Evolutionary conservation across 1,140 invertebrate genomes (phyloP).

Genomic region (Maconellicoccus hirsutus): DNA sequence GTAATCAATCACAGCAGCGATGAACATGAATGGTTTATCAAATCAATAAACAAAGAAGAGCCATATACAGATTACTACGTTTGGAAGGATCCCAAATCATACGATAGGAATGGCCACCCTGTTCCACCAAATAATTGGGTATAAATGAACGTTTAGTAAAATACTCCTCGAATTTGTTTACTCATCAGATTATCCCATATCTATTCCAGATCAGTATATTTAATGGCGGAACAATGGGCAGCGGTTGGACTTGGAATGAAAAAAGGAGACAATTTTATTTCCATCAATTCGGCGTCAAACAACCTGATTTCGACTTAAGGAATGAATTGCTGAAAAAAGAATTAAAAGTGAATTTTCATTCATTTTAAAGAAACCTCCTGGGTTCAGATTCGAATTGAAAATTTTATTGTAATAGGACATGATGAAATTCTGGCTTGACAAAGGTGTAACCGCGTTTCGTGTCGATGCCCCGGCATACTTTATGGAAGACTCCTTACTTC

Average conservation of each 20-base stretch:
- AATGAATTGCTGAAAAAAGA: conserved; percentile 46
- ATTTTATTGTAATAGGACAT: conserved; percentile 37
- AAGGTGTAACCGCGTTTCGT: conserved; percentile 56
- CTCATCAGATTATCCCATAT: too few relatives aligned
- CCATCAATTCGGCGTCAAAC: conserved; percentile 54
- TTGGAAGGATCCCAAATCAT: conserved; percentile 45
- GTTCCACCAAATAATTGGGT: conserved; percentile 24
- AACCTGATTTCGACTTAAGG: conserved; percentile 65
- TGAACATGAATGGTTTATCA: conserved; percentile 64
- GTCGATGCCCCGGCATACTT: conserved; percentile 45
- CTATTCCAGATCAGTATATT: conserved; percentile 47
- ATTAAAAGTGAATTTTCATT: conserved; percentile 40
- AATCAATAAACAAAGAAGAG: conserved; percentile 45
- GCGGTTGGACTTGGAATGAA: conserved; percentile 55
- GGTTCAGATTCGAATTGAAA: conserved; percentile 29
- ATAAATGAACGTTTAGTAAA: too few relatives aligned
- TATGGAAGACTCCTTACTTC: conserved; percentile 33
- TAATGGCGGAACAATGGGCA: conserved; percentile 50
- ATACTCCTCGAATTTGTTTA: too few relatives aligned
- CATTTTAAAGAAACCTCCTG: conserved; percentile 20
- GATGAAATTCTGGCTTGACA: conserved; percentile 48
- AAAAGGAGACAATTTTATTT: conserved; percentile 56
- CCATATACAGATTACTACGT: conserved; percentile 63
- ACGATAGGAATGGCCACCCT: neutral
- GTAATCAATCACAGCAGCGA: conserved; percentile 76